Conservation (phyloP, 2,888 invertebrate genomes). For the Meloe dianella region DNA sequence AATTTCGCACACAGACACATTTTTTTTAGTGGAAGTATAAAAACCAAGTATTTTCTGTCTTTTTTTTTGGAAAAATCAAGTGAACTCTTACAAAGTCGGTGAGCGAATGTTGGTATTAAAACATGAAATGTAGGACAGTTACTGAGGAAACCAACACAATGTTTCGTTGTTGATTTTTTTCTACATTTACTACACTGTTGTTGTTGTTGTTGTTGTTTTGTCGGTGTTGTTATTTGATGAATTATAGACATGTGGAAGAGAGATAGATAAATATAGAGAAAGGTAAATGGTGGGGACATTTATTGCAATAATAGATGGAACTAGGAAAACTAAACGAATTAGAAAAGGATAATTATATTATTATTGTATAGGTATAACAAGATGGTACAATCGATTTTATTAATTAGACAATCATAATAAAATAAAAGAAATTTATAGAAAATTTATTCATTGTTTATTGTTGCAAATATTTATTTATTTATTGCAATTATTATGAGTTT, state of each 20-base stretch:
- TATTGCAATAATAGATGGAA: not conserved
- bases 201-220: not conserved
- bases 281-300: not conserved
- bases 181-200: not conserved
- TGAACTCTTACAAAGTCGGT: not conserved
- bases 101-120: conserved; percentile 5
- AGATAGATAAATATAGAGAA: not conserved
- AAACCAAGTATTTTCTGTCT: too few species aligned
- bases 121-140: not conserved
- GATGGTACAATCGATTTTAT: conserved; percentile 1
- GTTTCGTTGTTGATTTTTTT: not conserved
- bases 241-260: not conserved
- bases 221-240: not conserved
- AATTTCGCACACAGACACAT: too few species aligned
- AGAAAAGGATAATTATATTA: not conserved
- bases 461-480: too few species aligned
- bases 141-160: conserved; percentile 3
- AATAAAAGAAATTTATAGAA: not conserved
- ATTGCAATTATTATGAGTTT: too few species aligned
- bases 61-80: not conserved
- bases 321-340: not conserved
- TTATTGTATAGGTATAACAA: not conserved
- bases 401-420: not conserved
- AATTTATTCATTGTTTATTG: not conserved
- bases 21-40: too few species aligned